Evolutionary conservation across 2,113 vertebrate species (phyloP), one percentile per base, ranked within the genome.

Genomic region (Polyodon spathula): DNA sequence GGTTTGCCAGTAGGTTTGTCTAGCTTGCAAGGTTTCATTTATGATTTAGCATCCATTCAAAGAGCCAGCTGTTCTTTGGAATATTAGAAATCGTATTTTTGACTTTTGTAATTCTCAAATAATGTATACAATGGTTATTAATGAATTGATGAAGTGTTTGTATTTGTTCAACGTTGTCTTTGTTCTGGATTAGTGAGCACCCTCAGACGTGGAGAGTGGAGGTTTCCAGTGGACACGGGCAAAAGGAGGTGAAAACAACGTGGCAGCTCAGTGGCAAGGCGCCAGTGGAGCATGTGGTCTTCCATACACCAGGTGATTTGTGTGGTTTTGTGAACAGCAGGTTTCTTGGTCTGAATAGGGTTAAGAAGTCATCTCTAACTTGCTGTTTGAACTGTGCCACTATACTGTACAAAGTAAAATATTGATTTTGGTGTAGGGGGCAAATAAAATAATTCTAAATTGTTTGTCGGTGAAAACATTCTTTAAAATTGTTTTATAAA

Each of bases 171-270:
- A 43, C 16, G 1, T 3, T 6, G 16, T 7, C n/a, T 1, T 48
- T 17, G 63, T 54, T 62, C 17, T 63, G 48, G 11, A 8, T 62
- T 69, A 98, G 95, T 61, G 88, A 89, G 65, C 79, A 88, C 40
- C 91, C 93, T 5, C 68, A 85, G 14, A 54, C 85, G 9, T 98
- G 96, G 95, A 86, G 81, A 57, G 86, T 90, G 40, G 93, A 97
- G 60, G 79, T 97, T 51, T 85, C 77, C 8, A 92, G 91, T 63
- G 88, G 91, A 14, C 88, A 87, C 0, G 83, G 89, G 15, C 71
- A 70, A n/a, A 86, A 84, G 66, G 90, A 91, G 66, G 83, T 93
- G 53, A 91, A 82, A 70, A 97, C 95, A 0, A 70, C 73, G 0
- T 88, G 89, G 78, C 88, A 92, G 68, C 76, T 96, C 61, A 94